Percentiles rank a stretch among this genome's conserved stretches.
These are phyloP conservation scores for Halisarca cf. caerulea DNA, from an alignment of 37 sponge, comb jelly and placozoan genomes.

Conservation along the genomic window DNA sequence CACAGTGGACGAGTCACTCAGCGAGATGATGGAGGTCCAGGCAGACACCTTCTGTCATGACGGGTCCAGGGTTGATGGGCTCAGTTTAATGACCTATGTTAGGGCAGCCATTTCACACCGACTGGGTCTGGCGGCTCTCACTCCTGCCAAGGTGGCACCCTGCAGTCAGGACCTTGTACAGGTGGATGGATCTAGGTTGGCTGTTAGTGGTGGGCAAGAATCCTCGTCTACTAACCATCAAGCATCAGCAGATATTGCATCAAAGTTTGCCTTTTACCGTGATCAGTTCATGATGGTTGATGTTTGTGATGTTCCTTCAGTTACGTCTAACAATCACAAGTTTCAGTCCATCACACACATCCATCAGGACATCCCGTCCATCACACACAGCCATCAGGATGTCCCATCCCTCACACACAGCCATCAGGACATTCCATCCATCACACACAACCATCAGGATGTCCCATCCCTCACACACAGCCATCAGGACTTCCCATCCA, in stretches of 20 bases:
- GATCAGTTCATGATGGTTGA: too few species aligned
- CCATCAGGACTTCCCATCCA: too few species aligned
- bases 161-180: neutral
- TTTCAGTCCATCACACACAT: too few species aligned
- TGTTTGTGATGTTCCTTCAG: too few species aligned
- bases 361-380: too few species aligned
- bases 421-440: too few species aligned
- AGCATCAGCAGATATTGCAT: neutral
- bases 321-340: too few species aligned
- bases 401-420: too few species aligned
- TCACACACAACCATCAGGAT: too few species aligned
- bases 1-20: neutral
- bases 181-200: conserved; percentile 7
- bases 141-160: neutral
- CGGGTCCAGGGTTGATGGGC: neutral
- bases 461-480: too few species aligned
- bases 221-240: neutral
- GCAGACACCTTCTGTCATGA: conserved; percentile 19
- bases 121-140: neutral
- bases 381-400: too few species aligned
- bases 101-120: neutral
- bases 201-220: too few species aligned
- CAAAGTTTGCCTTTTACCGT: neutral
- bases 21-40: conserved; percentile 1
- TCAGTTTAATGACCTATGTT: neutral